Conservation (phyloP, 2,113 vertebrate species). For the Oryzias curvinotus region DNA sequence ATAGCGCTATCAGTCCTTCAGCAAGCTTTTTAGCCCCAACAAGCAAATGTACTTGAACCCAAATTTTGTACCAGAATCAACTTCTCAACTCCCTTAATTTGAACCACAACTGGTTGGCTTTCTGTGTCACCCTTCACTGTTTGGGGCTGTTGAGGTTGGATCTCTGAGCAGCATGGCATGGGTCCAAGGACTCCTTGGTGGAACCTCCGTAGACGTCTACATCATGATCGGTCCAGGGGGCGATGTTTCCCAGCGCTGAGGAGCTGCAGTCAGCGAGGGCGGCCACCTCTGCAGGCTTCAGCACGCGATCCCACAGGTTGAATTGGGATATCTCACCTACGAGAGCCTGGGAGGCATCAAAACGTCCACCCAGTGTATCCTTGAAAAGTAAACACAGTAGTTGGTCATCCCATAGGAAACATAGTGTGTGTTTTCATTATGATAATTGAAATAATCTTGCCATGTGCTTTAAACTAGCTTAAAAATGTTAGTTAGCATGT, state of each 20-base stretch:
- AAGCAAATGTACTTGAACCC: constrained; percentile 34
- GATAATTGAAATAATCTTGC: too few relatives aligned
- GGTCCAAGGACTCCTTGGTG: constrained; percentile 81
- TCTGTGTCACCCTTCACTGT: constrained; percentile 74
- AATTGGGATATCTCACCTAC: constrained; percentile 94
- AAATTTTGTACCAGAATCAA: constrained; percentile 6
- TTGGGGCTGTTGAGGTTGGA: constrained; percentile 71
- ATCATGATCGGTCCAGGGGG: constrained; percentile 89
- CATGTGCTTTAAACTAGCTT: too few relatives aligned
- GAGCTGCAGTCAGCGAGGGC: constrained; percentile 88
- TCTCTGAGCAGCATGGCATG: constrained; percentile 77
- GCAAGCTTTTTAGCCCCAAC: constrained; percentile 2
- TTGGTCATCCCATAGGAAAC: too few relatives aligned
- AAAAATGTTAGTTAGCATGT: too few relatives aligned
- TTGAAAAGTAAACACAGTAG: constrained; percentile 40
- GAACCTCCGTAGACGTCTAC: constrained; percentile 91
- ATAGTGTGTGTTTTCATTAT: too few relatives aligned
- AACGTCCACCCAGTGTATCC: constrained; percentile 90
- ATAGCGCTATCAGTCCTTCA: constrained; percentile 17
- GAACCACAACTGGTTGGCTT: constrained; percentile 12
- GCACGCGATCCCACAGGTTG: constrained; percentile 90
- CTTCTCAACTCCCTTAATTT: constrained; percentile 1
- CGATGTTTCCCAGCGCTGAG: constrained; percentile 83
- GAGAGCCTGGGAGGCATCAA: constrained; percentile 93
- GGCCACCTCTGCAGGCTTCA: constrained; percentile 84